A percentile compares a stretch with the other conserved stretches of the same genome.
Evolutionary conservation across 1,140 invertebrate species (phyloP).

Genomic region (Bilobella aurantiaca): DNA sequence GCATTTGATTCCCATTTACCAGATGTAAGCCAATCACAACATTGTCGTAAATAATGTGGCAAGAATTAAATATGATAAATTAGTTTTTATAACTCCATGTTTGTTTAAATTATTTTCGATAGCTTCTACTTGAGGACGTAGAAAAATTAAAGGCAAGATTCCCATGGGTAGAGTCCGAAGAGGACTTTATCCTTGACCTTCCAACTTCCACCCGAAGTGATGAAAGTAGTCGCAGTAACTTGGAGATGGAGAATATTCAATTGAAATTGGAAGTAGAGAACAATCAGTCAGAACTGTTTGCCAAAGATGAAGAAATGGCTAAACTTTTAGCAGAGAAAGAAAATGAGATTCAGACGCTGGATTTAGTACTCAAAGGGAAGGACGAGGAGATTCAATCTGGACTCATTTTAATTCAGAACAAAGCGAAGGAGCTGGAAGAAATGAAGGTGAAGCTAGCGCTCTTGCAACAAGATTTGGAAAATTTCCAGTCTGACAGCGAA

Average conservation of each 20-base stretch:
- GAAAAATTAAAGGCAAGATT: slow-evolving; percentile 52
- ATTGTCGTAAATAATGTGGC: not conserved
- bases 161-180: slow-evolving; percentile 46
- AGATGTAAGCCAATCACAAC: slow-evolving; percentile 43
- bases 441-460: not conserved
- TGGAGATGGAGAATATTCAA: slow-evolving; percentile 13
- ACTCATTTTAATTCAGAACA: not conserved
- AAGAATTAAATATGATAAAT: too few relatives aligned
- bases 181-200: slow-evolving; percentile 52
- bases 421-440: not conserved
- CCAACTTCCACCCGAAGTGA: slow-evolving; percentile 40
- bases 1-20: slow-evolving; percentile 64
- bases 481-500: slow-evolving; percentile 34
- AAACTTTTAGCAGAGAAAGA: slow-evolving; percentile 46
- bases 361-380: not conserved
- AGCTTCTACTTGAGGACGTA: slow-evolving; percentile 54
- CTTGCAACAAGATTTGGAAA: not conserved
- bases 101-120: slow-evolving; percentile 15
- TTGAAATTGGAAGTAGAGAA: slow-evolving; percentile 12
- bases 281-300: slow-evolving; percentile 7
- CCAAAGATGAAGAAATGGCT: slow-evolving; percentile 41
- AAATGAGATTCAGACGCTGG: not conserved
- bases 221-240: slow-evolving; percentile 10
- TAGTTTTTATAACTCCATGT: too few relatives aligned
- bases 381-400: not conserved